Evolutionary conservation across 2,113 vertebrate genomes (phyloP).

Genomic region (Sander vitreus): DNA sequence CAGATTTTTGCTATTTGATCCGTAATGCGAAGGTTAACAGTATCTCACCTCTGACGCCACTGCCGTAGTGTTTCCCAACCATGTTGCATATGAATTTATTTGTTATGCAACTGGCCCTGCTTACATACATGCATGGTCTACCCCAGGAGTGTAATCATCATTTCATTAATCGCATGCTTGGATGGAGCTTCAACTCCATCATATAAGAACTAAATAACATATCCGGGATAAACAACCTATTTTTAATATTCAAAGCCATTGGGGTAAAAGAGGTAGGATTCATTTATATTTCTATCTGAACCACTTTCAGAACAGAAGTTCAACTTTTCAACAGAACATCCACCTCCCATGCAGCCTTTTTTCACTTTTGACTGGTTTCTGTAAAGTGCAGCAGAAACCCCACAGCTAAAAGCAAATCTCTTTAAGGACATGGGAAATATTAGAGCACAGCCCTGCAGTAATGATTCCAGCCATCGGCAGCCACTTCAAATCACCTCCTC

Average conservation of each 20-base stretch:
- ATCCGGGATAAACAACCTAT: constrained; percentile 3
- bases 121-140: constrained; percentile 15
- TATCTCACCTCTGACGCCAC: constrained; percentile 35
- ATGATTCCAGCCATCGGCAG: constrained; percentile 5
- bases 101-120: constrained; percentile 38
- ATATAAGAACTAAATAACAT: constrained; percentile 16
- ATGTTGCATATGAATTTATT: constrained; percentile 18
- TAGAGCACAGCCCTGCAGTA: constrained; percentile 3
- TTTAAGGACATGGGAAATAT: neutral
- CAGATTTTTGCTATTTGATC: constrained; percentile 34
- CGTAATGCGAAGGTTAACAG: constrained; percentile 33
- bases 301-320: constrained; percentile 1
- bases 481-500: constrained; percentile 16
- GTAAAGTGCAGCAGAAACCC: neutral
- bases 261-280: neutral
- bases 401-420: neutral
- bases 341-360: neutral
- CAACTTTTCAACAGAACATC: neutral
- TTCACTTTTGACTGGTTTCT: constrained; percentile 5
- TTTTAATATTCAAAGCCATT: neutral
- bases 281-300: neutral
- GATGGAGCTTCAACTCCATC: constrained; percentile 16
- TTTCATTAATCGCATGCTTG: constrained; percentile 44
- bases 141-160: constrained; percentile 22
- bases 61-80: neutral